Evolutionary conservation across 2,888 invertebrate species (phyloP).

Genomic region (Mimumesa dahlbomi): DNA sequence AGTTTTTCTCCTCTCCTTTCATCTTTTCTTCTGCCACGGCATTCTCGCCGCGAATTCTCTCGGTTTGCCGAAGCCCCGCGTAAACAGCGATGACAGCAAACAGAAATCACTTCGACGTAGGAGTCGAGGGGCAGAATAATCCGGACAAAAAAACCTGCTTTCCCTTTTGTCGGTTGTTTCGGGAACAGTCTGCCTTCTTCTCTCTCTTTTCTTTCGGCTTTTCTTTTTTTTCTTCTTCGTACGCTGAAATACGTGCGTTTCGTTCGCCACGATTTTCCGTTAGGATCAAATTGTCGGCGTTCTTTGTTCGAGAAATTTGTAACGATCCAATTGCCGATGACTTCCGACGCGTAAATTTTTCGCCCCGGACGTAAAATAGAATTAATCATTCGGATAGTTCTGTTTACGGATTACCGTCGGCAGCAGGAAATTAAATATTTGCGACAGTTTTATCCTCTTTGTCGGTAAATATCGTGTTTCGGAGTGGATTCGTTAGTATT

Average conservation of each 20-base stretch:
- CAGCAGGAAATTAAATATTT: too few species aligned
- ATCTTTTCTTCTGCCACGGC: neutral
- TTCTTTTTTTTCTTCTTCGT: neutral
- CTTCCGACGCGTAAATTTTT: too few species aligned
- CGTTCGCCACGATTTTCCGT: too few species aligned
- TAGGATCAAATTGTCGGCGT: too few species aligned
- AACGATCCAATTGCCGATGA: too few species aligned
- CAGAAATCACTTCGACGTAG: slow-evolving; percentile 20
- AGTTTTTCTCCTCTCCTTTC: neutral
- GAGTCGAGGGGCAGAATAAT: slow-evolving; percentile 13
- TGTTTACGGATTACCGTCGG: too few species aligned
- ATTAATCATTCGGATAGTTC: too few species aligned
- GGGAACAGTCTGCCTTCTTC: neutral
- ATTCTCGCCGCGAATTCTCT: slow-evolving; percentile 2
- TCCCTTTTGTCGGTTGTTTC: neutral
- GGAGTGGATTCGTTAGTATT: neutral
- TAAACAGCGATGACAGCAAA: slow-evolving; percentile 21
- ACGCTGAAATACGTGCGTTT: too few species aligned
- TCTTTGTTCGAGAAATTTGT: too few species aligned
- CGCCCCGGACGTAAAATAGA: too few species aligned
- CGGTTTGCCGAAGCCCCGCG: slow-evolving; percentile 8
- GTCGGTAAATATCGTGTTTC: neutral
- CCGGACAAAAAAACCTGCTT: neutral
- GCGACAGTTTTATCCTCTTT: too few species aligned
- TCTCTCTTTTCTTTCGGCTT: neutral